phyloP scores from a whole-genome alignment of 2,113 vertebrate genomes.

The Gasterosteus aculeatus region DNA sequence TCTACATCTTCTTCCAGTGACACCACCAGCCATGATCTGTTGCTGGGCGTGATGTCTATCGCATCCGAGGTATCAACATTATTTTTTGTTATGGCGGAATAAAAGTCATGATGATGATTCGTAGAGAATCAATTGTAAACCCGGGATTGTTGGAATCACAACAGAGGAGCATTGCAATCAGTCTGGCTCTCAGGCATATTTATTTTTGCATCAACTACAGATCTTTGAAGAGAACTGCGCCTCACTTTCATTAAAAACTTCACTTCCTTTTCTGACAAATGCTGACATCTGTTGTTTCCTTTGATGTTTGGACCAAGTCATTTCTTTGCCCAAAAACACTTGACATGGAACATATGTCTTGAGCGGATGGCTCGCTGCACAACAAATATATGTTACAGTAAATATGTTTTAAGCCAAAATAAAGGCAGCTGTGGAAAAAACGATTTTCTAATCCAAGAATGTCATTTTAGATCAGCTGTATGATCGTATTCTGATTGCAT shows the following conservation, averaged over 20 bases:
- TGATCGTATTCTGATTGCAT: not conserved
- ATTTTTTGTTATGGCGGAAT: constrained; percentile 36
- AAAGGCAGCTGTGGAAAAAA: not conserved
- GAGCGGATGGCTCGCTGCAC: not conserved
- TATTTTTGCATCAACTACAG: constrained; percentile 16
- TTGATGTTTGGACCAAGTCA: not conserved
- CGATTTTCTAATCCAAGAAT: not conserved
- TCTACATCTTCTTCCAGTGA: constrained; percentile 41
- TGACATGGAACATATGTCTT: not conserved
- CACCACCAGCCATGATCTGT: constrained; percentile 41
- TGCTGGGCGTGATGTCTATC: constrained; percentile 13
- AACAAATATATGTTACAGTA: not conserved
- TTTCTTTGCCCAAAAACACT: constrained; percentile 12
- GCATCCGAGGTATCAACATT: constrained; percentile 26
- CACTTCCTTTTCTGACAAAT: constrained; percentile 26
- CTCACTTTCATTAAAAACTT: constrained; percentile 34
- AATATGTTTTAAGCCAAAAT: not conserved
- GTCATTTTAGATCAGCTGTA: not conserved
- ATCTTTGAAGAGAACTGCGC: not conserved
- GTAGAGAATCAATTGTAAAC: constrained; percentile 14
- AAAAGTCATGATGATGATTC: constrained; percentile 25
- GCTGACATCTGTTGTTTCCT: constrained; percentile 21
- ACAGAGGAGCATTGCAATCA: constrained; percentile 28
- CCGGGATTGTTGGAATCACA: constrained; percentile 6
- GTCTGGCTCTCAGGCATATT: constrained; percentile 8